A percentile compares a stretch with the other conserved stretches of the same genome.
phyloP scores from a whole-genome alignment of 2,888 invertebrate genomes.

The Hypolimnas misippus region DNA sequence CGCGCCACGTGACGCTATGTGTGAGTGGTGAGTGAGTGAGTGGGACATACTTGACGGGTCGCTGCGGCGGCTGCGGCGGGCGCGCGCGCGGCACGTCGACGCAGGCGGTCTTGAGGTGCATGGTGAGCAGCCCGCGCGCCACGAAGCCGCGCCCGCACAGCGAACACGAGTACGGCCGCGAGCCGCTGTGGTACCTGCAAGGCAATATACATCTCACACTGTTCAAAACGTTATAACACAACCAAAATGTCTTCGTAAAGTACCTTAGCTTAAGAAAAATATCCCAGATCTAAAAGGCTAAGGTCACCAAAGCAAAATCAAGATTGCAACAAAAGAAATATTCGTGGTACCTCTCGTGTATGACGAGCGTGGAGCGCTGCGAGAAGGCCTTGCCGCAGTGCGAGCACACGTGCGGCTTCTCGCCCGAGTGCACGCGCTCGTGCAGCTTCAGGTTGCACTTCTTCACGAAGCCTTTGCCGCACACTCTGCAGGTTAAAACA shows the following conservation, averaged over 20 bases:
- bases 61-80: conserved; percentile 17
- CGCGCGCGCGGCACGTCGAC: conserved; percentile 31
- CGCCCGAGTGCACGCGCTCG: conserved; percentile 85
- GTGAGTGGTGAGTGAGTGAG: neutral
- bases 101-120: conserved; percentile 84
- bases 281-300: too few relatives aligned
- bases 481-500: conserved; percentile 63
- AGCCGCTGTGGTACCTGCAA: conserved; percentile 82
- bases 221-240: too few relatives aligned
- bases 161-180: conserved; percentile 83
- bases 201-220: too few relatives aligned
- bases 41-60: neutral
- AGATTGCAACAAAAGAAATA: too few relatives aligned
- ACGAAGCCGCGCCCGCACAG: conserved; percentile 86
- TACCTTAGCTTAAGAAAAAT: too few relatives aligned
- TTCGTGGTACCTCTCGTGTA: conserved; percentile 84
- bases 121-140: conserved; percentile 85
- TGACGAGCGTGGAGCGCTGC: conserved; percentile 84
- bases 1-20: conserved; percentile 76
- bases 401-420: conserved; percentile 85
- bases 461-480: conserved; percentile 84
- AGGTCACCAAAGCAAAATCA: too few relatives aligned
- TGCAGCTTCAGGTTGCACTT: conserved; percentile 85
- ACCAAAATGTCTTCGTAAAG: too few relatives aligned
- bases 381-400: conserved; percentile 86